Evolutionary conservation across 2,113 vertebrate genomes (phyloP).

Genomic region (Atlantisia rogersi): DNA sequence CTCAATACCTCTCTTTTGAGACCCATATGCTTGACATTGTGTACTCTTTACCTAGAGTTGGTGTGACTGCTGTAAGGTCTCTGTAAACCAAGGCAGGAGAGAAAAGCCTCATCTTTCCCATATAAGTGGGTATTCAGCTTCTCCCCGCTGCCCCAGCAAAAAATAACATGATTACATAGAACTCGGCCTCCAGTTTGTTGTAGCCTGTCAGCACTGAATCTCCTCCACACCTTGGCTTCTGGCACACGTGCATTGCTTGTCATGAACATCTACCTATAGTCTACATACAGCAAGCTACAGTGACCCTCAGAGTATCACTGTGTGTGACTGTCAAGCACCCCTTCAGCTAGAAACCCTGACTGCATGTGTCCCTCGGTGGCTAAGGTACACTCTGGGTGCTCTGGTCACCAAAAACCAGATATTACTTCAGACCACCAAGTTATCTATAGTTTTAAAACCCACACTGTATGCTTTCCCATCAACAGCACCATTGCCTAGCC

Average conservation of each 20-base stretch:
- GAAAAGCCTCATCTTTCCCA: neutral
- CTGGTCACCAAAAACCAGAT: neutral
- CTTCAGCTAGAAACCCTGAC: rapidly evolving
- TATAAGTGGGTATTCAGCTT: neutral
- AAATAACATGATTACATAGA: neutral
- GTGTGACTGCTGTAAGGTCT: neutral
- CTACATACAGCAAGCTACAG: neutral
- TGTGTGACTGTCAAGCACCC: neutral
- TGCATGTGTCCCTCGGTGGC: rapidly evolving
- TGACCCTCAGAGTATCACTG: neutral
- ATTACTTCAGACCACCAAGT: neutral
- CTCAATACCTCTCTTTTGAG: neutral
- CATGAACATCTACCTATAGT: rapidly evolving
- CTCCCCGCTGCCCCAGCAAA: neutral
- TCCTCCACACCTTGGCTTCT: neutral
- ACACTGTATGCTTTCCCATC: neutral
- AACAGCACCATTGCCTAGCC: neutral
- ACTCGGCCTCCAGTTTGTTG: neutral
- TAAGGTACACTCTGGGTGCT: neutral
- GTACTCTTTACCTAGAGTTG: neutral
- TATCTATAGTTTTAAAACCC: neutral
- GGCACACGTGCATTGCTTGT: neutral
- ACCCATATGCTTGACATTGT: neutral
- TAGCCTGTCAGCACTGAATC: neutral
- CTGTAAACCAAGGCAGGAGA: neutral